Conservation (phyloP, 2,888 invertebrate species). For the Xylophagus ater region DNA sequence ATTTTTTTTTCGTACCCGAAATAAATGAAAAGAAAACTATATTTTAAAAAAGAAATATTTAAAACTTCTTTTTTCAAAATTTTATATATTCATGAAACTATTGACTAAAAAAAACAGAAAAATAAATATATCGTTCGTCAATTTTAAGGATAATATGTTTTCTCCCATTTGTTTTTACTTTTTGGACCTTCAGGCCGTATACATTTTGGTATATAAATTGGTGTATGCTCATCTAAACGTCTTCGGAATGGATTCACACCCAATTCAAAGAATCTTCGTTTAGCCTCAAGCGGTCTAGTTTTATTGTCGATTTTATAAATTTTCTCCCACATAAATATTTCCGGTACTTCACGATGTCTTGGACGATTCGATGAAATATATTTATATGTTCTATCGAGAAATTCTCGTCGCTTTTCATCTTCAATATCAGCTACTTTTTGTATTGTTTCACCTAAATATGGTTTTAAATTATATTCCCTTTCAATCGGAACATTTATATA, state of each 20-base stretch:
- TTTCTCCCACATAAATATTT: constrained; percentile 70
- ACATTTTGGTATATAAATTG: constrained; percentile 57
- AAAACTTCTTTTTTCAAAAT: too few species aligned
- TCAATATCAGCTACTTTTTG: constrained; percentile 55
- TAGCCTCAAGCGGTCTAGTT: constrained; percentile 56
- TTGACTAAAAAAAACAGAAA: too few species aligned
- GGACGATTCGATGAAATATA: constrained; percentile 57
- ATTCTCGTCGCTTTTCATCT: constrained; percentile 54
- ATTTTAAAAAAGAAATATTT: too few species aligned
- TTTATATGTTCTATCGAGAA: constrained; percentile 60
- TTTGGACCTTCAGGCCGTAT: constrained; percentile 50
- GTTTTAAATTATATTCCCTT: constrained; percentile 54
- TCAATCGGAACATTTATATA: constrained; percentile 59
- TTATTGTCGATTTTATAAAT: constrained; percentile 66
- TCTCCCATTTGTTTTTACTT: constrained; percentile 50
- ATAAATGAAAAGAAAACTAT: too few species aligned
- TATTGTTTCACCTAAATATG: constrained; percentile 52
- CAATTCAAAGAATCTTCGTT: constrained; percentile 58
- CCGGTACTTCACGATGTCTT: constrained; percentile 49
- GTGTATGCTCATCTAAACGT: constrained; percentile 53
- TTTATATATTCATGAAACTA: too few species aligned
- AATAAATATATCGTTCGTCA: too few species aligned
- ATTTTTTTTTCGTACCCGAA: too few species aligned
- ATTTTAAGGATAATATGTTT: constrained; percentile 54
- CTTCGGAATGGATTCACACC: constrained; percentile 51